Percentiles rank a stretch among this genome's conserved stretches.
Conservation (phyloP, 2,888 invertebrate species). For the Melanargia galathea region DNA sequence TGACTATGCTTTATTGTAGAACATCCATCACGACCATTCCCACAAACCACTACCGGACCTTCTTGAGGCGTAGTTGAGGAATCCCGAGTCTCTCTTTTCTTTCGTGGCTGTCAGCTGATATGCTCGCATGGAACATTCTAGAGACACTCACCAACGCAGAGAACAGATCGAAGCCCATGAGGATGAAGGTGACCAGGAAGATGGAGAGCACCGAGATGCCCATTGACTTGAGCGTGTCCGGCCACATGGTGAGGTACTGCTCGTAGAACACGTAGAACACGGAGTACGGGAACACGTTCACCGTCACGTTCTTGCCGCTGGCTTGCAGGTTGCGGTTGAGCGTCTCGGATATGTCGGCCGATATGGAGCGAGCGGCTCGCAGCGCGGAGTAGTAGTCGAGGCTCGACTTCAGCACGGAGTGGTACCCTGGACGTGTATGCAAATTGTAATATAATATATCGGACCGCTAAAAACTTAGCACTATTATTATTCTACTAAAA, state of each 20-base stretch:
- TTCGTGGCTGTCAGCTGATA: too few species aligned
- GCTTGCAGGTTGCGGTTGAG: constrained; percentile 83
- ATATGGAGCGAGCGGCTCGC: constrained; percentile 89
- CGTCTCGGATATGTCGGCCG: constrained; percentile 90
- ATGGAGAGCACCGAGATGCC: constrained; percentile 95
- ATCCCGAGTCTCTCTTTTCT: too few species aligned
- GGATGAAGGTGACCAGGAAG: constrained; percentile 94
- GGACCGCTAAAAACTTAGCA: too few species aligned
- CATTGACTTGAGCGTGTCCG: constrained; percentile 93
- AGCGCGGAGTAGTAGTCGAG: constrained; percentile 95
- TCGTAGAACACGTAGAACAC: constrained; percentile 99
- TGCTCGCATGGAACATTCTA: too few species aligned
- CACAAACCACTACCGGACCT: too few species aligned
- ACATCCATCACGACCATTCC: too few species aligned
- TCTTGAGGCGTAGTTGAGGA: too few species aligned
- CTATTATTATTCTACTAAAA: too few species aligned
- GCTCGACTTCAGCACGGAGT: constrained; percentile 94
- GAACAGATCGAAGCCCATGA: constrained; percentile 97
- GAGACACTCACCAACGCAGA: constrained; percentile 85
- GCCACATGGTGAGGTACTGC: constrained; percentile 98
- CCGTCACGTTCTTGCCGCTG: constrained; percentile 66
- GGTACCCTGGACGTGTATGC: constrained; percentile 85
- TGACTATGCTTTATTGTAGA: too few species aligned
- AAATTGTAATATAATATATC: not conserved
- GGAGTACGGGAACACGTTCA: constrained; percentile 93